Evolutionary conservation across 2,797 vertebrate genomes (phyloP), one percentile per base, ranked within the genome.

Genomic region (Artibeus jamaicensis): DNA sequence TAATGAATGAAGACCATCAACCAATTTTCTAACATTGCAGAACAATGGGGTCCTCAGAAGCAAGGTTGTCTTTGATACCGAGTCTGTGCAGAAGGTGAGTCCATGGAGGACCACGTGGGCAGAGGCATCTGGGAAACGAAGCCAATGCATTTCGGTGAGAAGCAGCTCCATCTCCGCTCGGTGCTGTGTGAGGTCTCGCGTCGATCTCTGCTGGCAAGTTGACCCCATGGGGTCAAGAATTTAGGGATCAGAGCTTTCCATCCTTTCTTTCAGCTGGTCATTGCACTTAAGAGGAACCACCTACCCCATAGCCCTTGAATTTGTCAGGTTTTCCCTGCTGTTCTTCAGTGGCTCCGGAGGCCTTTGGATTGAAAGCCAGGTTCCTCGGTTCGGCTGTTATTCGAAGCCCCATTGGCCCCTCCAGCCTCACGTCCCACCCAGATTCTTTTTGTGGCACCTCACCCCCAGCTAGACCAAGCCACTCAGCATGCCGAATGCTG

Each of bases 131-230:
- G 24, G 19, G 2, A 29, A 48, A n/a, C 29, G 10, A 48, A 62
- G 42, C 42, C 10, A 7, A 3, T 1, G 1, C 24, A n/a, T 39
- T 3, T 39, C 39, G 3, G 6, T 29, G 73, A 77, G 50, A 53
- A 34, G 15, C 55, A 68, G n/a, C 37, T 7, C n/a, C 32, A 14
- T 55, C 14, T 32, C 86, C 39, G 0, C 0, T 0, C 3, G 32
- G 19, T 11, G 46, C 81, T 19, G 14, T 68, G 6, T 12, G 50
- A 39, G 15, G 37, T 11, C 59, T 92, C 32, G 12, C 22, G n/a
- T 24, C 19, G 26, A 26, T 37, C 82, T 57, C 44, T 22, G n/a
- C 39, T 57, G 74, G 46, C 42, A 46, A 32, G 44, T 11, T 22
- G 39, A 77, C 46, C 62, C 84, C 22, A 1, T 6, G 59, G 76